Evolutionary conservation across 2,888 invertebrate species (phyloP).

Genomic region (Tyria jacobaeae): DNA sequence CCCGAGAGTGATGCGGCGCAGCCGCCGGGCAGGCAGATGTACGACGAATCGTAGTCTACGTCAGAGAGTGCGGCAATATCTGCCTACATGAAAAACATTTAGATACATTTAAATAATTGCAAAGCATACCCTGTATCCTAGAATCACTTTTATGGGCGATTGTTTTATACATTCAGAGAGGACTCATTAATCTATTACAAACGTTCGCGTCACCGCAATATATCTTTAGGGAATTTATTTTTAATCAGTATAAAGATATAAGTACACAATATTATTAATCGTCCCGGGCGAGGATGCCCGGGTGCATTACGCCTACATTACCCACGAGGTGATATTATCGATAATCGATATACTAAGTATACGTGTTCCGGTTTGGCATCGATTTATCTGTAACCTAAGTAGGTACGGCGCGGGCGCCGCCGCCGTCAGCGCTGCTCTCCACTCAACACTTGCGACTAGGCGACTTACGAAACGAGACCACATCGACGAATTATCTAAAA

Average conservation of each 20-base stretch:
- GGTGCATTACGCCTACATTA: slow-evolving; percentile 76
- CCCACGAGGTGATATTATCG: slow-evolving; percentile 80
- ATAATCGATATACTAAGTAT: slow-evolving; percentile 80
- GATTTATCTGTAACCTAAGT: slow-evolving; percentile 77
- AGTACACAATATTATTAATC: slow-evolving; percentile 76
- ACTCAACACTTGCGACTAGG: slow-evolving; percentile 47
- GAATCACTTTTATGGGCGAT: slow-evolving; percentile 91
- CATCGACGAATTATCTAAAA: slow-evolving; percentile 67
- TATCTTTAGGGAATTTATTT: slow-evolving; percentile 77
- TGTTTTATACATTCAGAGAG: slow-evolving; percentile 84
- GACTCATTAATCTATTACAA: slow-evolving; percentile 81
- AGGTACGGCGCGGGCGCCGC: slow-evolving; percentile 59
- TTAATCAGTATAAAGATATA: slow-evolving; percentile 81
- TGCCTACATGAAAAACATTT: slow-evolving; percentile 86
- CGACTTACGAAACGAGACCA: slow-evolving; percentile 65
- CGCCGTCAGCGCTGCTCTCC: slow-evolving; percentile 54
- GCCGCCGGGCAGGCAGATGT: slow-evolving; percentile 62
- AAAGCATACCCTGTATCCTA: slow-evolving; percentile 98
- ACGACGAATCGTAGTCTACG: slow-evolving; percentile 62
- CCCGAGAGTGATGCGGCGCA: slow-evolving; percentile 74
- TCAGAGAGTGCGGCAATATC: slow-evolving; percentile 71
- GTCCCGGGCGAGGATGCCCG: slow-evolving; percentile 60
- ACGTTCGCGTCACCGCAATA: slow-evolving; percentile 80
- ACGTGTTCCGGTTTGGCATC: slow-evolving; percentile 84
- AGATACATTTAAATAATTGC: slow-evolving; percentile 93